A percentile compares a stretch with the other conserved stretches of the same genome.
phyloP scores from a whole-genome alignment of 2,113 vertebrate genomes.

The Gallinago media region DNA sequence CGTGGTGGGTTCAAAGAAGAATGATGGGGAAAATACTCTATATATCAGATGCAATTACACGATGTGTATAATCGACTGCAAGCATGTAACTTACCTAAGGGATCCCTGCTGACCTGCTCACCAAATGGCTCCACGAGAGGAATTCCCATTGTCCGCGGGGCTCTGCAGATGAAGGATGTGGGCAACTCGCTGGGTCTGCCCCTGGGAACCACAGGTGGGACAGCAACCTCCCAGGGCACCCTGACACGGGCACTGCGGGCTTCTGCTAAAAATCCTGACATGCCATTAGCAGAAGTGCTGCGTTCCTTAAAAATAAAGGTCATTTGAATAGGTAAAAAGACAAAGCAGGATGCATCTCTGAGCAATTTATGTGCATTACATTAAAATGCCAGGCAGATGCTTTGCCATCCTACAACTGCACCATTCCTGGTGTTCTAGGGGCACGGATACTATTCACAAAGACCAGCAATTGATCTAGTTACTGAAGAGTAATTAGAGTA shows the following conservation, averaged over 20 bases:
- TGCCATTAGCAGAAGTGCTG: neutral
- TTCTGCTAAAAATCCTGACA: neutral
- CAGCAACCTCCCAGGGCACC: neutral
- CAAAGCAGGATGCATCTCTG: neutral
- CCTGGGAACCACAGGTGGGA: accelerated
- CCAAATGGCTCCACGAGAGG: neutral
- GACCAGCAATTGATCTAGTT: neutral
- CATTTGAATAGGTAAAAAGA: neutral
- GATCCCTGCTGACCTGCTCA: neutral
- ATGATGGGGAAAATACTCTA: neutral
- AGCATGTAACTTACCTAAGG: neutral
- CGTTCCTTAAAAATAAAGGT: neutral
- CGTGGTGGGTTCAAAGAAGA: conserved; percentile 11
- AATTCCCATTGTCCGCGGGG: neutral
- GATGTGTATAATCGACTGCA: accelerated
- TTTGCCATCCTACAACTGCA: neutral
- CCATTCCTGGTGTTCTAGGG: neutral
- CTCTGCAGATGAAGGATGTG: neutral
- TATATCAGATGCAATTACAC: neutral
- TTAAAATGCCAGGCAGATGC: neutral
- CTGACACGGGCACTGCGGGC: accelerated
- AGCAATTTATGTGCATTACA: neutral
- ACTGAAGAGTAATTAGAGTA: neutral
- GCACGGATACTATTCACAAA: neutral
- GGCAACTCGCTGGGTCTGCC: neutral